Base-by-base conservation (phyloP, 2,888 invertebrate species). In the Anticlea derivata region DNA sequence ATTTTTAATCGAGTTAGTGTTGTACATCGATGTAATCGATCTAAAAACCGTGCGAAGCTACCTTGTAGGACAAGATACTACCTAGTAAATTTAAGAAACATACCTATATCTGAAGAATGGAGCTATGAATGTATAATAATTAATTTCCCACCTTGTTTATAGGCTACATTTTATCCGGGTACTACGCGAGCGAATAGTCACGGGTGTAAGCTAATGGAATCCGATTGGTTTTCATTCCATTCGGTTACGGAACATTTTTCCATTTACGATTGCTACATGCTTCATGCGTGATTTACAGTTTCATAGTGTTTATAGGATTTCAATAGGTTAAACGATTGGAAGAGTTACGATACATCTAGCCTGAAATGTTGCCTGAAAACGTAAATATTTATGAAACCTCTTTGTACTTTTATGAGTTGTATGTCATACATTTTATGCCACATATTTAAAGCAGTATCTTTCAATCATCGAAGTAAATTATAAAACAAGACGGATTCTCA, bases 401-500 rank as follows among this genome's bases (percentile, higher is more conserved):
- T 79, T 74, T 75, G 77, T 75, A 73, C 75, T 76, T 71, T 78
- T 70, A 75, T 70, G 70, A 62, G 65, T 70, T 73, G 68, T 73
- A 74, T 76, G 67, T 68, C 75, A 66, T 69, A 74, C 68, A 72
- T 71, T 73, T 76, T 68, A 71, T 66, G 64, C 54, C 65, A 68
- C 70, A 73, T 68, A 78, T 83, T 79, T 76, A 70, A 80, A 82
- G 75, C 73, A 70, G 68, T 71, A 77, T 78, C 73, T 72, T 81
- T 77, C 80, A 80, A 80, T 83, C 78, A 79, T 78, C 76, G 70
- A 67, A 74, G 70, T 70, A 73, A 74, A 78, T 79, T 80, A 83
- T 80, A 81, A 86, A 83, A 85, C 75, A 78, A 80, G 74, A 76
- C 73, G 75, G 76, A 81, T 86, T 83, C 84, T 79, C 61, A 68